Conservation (phyloP, 2,797 vertebrate species). For the Crocodylus rhombifer region DNA sequence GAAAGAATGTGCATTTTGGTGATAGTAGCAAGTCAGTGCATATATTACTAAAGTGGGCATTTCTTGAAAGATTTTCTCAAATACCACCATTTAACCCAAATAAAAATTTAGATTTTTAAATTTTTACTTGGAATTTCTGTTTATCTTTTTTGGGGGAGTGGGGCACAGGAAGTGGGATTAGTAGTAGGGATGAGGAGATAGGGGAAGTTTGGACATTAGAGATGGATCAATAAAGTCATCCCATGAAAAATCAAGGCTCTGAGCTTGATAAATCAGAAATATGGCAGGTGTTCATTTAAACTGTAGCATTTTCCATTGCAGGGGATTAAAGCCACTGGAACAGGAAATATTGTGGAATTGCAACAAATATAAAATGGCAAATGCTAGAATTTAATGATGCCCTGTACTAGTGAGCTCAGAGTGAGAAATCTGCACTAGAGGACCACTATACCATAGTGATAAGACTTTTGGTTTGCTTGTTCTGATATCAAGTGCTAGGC, state of each 20-base stretch:
- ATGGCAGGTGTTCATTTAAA: neutral
- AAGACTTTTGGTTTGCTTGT: neutral
- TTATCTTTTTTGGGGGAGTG: neutral
- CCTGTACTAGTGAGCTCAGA: neutral
- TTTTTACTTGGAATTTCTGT: neutral
- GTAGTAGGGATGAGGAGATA: no score
- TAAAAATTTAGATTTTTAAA: no score
- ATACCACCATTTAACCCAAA: neutral
- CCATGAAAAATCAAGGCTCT: neutral
- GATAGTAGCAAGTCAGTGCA: neutral
- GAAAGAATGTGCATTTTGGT: neutral
- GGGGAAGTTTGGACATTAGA: no score
- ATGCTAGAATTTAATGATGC: neutral
- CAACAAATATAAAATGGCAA: neutral
- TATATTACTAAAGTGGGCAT: neutral
- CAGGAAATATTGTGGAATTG: neutral
- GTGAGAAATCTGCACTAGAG: constrained; percentile 17
- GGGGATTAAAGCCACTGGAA: neutral
- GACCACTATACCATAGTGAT: neutral
- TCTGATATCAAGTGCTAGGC: neutral
- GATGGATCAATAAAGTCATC: neutral
- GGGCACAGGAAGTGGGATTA: no score
- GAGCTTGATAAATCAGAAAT: neutral
- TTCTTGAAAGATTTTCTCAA: neutral
- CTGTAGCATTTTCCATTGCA: neutral